Evolutionary conservation across 2,797 vertebrate genomes (phyloP).

Genomic region (Girardinus metallicus): DNA sequence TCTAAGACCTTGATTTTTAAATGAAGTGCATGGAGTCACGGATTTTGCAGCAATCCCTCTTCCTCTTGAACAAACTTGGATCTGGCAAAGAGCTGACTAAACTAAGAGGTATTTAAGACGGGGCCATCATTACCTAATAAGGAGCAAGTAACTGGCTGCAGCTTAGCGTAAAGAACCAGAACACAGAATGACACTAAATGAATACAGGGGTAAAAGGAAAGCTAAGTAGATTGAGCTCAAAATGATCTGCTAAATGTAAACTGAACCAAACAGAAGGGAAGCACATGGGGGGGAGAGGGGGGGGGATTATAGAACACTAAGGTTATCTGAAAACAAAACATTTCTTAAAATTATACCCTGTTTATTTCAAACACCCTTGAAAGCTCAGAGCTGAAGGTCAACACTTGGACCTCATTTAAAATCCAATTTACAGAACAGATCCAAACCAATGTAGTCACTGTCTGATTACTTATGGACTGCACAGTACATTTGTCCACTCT

Average conservation of each 20-base stretch:
- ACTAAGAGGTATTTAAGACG: background rate
- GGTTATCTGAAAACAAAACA: background rate
- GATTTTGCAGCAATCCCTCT: background rate
- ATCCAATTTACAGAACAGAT: conserved; percentile 36
- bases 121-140: background rate
- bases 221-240: background rate
- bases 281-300: too few species aligned
- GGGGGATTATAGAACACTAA: background rate
- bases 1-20: background rate
- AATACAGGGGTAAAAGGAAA: background rate
- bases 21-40: background rate
- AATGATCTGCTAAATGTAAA: conserved; percentile 1
- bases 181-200: background rate
- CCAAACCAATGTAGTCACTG: conserved; percentile 36
- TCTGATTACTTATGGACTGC: conserved; percentile 21
- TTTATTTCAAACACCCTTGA: conserved; percentile 11
- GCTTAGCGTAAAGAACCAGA: background rate
- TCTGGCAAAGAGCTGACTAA: background rate
- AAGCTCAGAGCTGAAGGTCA: conserved; percentile 30
- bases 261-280: background rate
- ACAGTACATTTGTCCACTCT: conserved; percentile 30
- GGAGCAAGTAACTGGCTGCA: background rate
- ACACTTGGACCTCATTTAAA: conserved; percentile 25
- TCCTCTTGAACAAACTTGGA: background rate
- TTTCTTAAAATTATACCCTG: background rate